Percentiles rank a stretch among this genome's conserved stretches.
These are phyloP conservation scores for Mus spretus DNA, from an alignment of 2,797 vertebrate genomes.

Conservation along the genomic window DNA sequence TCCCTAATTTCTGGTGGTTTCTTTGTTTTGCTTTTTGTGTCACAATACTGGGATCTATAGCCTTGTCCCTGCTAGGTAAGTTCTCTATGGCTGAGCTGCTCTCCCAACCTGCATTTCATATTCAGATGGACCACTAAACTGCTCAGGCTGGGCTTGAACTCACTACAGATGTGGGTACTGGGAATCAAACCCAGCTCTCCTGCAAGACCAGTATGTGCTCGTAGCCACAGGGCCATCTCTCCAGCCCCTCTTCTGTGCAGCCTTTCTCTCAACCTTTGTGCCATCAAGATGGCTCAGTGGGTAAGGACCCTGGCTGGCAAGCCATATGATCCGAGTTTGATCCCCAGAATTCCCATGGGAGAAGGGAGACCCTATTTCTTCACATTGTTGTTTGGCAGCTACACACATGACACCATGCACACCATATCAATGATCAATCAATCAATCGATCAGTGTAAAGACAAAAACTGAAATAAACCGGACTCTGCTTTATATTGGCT, in stretches of 20 bases:
- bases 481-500: not conserved
- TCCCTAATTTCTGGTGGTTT: not conserved
- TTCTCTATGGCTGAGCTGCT: not conserved
- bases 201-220: not conserved
- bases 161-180: not conserved
- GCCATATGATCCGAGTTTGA: not conserved
- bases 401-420: not conserved
- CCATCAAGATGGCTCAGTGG: not conserved
- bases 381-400: no score
- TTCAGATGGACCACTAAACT: not conserved
- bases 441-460: not conserved
- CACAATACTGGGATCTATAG: not conserved
- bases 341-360: not conserved
- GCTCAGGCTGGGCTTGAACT: not conserved
- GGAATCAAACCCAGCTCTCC: not conserved
- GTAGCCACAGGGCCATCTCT: not conserved
- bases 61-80: not conserved
- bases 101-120: not conserved
- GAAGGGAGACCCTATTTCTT: not conserved
- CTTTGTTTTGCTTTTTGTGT: slow-evolving; percentile 23
- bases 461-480: not conserved
- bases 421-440: not conserved
- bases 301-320: not conserved
- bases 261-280: not conserved
- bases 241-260: not conserved